Percentiles rank a stretch among this genome's conserved stretches.
Evolutionary conservation across 2,797 vertebrate species (phyloP).

Genomic region (Molossus alvarezi): DNA sequence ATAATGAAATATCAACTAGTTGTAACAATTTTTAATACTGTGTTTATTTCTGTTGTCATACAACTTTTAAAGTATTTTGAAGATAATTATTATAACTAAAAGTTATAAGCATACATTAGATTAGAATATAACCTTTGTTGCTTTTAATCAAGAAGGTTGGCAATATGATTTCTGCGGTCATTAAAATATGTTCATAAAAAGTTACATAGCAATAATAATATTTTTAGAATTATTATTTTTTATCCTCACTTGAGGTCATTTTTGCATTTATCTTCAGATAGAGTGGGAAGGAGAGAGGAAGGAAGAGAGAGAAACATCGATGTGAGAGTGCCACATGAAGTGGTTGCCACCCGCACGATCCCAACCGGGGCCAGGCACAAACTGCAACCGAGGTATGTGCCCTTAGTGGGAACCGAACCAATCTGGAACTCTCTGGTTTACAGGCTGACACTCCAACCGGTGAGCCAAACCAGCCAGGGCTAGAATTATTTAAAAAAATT

Average conservation of each 20-base stretch:
- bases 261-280: no score
- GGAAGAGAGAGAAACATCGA: no score
- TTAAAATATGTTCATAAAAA: slow-evolving; percentile 18
- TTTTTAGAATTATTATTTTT: not conserved
- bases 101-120: not conserved
- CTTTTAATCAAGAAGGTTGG: not conserved
- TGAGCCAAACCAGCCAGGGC: no score
- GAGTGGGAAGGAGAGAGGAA: no score
- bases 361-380: no score
- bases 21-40: slow-evolving; percentile 16
- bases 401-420: no score
- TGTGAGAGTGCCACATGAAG: no score
- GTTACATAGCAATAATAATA: not conserved
- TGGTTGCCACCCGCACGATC: no score
- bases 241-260: no score
- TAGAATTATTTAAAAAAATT: not conserved
- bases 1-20: not conserved
- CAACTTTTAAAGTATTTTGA: slow-evolving; percentile 24
- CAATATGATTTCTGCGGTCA: not conserved
- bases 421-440: no score
- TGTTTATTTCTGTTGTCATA: not conserved
- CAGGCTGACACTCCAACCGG: no score
- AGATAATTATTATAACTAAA: slow-evolving; percentile 18
- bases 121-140: not conserved
- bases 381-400: no score